Percentiles rank a stretch among this genome's conserved stretches.
These are phyloP conservation scores for Mesopsocus fuscifrons DNA, from an alignment of 2,888 invertebrate genomes.

Conservation along the genomic window DNA sequence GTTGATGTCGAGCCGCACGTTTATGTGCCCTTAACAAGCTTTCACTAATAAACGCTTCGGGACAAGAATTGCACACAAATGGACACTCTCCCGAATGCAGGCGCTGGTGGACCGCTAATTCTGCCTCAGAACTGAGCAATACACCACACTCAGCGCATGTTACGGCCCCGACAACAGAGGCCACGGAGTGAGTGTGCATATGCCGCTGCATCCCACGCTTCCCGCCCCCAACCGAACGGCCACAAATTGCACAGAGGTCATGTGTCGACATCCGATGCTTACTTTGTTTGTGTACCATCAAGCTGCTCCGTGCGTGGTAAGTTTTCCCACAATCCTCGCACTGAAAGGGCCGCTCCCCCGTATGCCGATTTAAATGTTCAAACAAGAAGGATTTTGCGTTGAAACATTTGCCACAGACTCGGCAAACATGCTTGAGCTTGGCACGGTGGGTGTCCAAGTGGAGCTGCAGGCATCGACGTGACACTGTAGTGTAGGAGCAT, in stretches of 20 bases:
- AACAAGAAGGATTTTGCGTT: constrained; percentile 14
- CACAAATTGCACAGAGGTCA: constrained; percentile 1
- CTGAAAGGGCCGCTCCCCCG: constrained; percentile 15
- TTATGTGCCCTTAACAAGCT: neutral
- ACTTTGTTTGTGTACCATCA: neutral
- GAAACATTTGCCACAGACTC: constrained; percentile 14
- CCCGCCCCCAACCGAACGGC: constrained; percentile 12
- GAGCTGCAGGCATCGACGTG: neutral
- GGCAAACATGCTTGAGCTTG: constrained; percentile 12
- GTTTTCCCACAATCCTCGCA: constrained; percentile 15
- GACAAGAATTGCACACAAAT: constrained; percentile 14
- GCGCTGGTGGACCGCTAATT: neutral
- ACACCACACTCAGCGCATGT: neutral
- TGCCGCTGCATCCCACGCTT: constrained; percentile 15
- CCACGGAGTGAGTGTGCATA: constrained; percentile 14
- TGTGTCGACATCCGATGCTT: neutral
- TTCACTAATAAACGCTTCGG: constrained; percentile 9
- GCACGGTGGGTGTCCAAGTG: neutral
- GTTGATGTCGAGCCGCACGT: neutral
- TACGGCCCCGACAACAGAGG: neutral
- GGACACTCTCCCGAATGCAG: constrained; percentile 14
- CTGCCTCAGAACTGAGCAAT: neutral
- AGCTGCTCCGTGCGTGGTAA: neutral
- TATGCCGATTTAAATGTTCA: constrained; percentile 15
- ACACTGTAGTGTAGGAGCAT: constrained; percentile 1